A percentile compares a stretch with the other conserved stretches of the same genome.
Conservation (phyloP, 2,888 invertebrate genomes). For the Cyrtodaria siliqua region DNA sequence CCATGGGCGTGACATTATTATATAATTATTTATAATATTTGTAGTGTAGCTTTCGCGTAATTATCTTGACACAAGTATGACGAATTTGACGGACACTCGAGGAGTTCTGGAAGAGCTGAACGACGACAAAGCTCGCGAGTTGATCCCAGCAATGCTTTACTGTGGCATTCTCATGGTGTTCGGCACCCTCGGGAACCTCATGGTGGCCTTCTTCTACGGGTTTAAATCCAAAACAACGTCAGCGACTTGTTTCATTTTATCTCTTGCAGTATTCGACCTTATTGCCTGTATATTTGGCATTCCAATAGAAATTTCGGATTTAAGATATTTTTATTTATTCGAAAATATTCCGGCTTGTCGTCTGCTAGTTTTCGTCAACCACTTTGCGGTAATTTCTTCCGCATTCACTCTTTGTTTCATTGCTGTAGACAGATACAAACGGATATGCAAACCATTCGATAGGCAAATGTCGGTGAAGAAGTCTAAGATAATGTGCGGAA, state of each 20-base stretch:
- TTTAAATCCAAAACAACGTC: slow-evolving; percentile 73
- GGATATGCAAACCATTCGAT: slow-evolving; percentile 76
- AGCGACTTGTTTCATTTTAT: slow-evolving; percentile 73
- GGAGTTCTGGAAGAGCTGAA: slow-evolving; percentile 41
- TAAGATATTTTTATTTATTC: slow-evolving; percentile 71
- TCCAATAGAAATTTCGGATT: slow-evolving; percentile 75
- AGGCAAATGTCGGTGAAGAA: slow-evolving; percentile 68
- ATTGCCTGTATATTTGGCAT: slow-evolving; percentile 73
- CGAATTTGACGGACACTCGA: slow-evolving; percentile 22
- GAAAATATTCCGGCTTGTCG: slow-evolving; percentile 68
- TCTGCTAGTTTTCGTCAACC: slow-evolving; percentile 69
- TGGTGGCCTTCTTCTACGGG: slow-evolving; percentile 73
- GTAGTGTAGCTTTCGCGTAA: no score
- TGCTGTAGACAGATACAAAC: slow-evolving; percentile 74
- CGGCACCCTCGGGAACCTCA: slow-evolving; percentile 71
- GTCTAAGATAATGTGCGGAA: slow-evolving; percentile 57
- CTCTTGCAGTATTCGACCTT: slow-evolving; percentile 74
- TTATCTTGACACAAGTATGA: no score
- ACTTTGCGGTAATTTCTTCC: slow-evolving; percentile 70
- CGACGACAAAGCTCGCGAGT: slow-evolving; percentile 63
- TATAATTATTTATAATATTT: no score
- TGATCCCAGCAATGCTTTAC: slow-evolving; percentile 71
- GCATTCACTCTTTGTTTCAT: slow-evolving; percentile 72
- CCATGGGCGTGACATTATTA: no score
- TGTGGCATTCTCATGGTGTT: slow-evolving; percentile 69